These are phyloP conservation scores for Prietella phreatophila DNA, from an alignment of 2,113 vertebrate genomes.

Conservation along the genomic window DNA sequence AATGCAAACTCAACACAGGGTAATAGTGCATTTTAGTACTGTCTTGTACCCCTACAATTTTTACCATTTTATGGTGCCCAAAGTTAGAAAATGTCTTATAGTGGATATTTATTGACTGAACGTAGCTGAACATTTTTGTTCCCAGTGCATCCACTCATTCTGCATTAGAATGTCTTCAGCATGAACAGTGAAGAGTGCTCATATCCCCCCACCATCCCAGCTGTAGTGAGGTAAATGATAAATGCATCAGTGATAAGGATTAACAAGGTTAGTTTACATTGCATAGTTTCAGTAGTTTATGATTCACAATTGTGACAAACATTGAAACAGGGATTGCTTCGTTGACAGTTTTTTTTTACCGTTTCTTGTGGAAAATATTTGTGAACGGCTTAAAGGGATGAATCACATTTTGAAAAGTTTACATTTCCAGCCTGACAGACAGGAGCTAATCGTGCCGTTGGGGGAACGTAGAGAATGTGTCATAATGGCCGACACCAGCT, in stretches of 20 bases:
- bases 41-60: neutral
- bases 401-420: conserved; percentile 52
- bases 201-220: neutral
- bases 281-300: conserved; percentile 49
- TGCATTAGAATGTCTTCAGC: neutral
- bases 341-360: conserved; percentile 38
- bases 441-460: conserved; percentile 50
- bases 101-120: neutral
- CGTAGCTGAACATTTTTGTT: neutral
- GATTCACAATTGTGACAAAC: conserved; percentile 38
- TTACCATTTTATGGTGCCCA: neutral
- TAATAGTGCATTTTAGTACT: neutral
- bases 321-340: conserved; percentile 44
- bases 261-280: conserved; percentile 23
- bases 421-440: conserved; percentile 55
- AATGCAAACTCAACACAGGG: neutral
- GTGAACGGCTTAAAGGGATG: conserved; percentile 53
- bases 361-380: conserved; percentile 49
- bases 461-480: conserved; percentile 64
- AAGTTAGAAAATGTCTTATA: neutral
- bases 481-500: conserved; percentile 72
- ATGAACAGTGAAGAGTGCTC: neutral
- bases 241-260: conserved; percentile 34
- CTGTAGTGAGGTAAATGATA: neutral
- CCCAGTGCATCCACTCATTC: neutral